Evolutionary conservation across 30 jellyfish, hydroid and myxozoan genomes (phyloP), one percentile per base, ranked within the genome.

Genomic region (Pseudorhiza aurosa): DNA sequence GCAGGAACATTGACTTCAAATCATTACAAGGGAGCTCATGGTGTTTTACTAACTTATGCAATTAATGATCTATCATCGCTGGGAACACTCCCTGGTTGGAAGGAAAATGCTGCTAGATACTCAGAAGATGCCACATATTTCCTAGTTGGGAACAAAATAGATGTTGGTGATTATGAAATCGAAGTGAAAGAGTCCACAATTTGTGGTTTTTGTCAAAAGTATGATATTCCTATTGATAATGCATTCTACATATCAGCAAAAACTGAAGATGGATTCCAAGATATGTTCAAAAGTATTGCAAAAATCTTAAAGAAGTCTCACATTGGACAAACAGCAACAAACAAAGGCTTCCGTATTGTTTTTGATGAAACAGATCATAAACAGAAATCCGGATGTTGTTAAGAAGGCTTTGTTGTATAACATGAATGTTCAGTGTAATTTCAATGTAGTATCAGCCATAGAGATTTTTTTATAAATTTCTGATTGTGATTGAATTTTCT

Each of bases 101-200:
- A 30, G 75, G 96, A 86, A n/a, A 82, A 93, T 80, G 96, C 96
- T 5, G 27, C 80, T 3, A 71, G 88, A 31, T 86, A 85, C 55
- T 35, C 86, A 22, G 51, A 70, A 22, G 58, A 77, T 28, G 86
- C 90, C 1, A 70, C 79, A 5, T 47, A 62, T 55, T 93, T 86
- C 44, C 75, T 93, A 15, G 94, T 86, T 79, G 98, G 98, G 7
- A 93, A 80, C 31, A 93, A 93, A 75, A 58, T 74, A 72, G 98
- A 93, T 77, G 77, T 83, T 22, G 68, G 42, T 40, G 72, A 45
- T 6, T 58, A 63, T 64, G 97, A 86, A 24, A 27, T 44, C 17
- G 96, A 93, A 64, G 98, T 93, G 6, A 63, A 65, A 43, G 62
- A 44, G 55, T 42, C 88, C 39, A 78, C 87, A 0, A 71, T 95